These are phyloP conservation scores for Cacatua alba DNA, from an alignment of 2,113 vertebrate species.

Conservation along the genomic window DNA sequence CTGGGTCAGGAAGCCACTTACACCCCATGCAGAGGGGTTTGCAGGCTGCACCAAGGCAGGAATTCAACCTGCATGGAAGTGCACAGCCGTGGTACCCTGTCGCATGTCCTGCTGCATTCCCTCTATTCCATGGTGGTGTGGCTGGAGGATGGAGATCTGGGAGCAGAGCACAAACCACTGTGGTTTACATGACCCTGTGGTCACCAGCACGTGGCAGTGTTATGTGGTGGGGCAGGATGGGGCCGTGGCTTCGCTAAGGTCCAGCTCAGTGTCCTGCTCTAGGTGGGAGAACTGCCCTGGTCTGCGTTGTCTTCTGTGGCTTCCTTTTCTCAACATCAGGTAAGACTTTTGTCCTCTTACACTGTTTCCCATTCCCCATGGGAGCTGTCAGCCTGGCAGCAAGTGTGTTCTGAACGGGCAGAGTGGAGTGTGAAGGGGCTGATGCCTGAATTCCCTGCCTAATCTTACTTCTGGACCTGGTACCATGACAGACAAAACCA, in stretches of 20 bases:
- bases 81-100: neutral
- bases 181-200: neutral
- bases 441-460: neutral
- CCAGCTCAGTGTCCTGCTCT: neutral
- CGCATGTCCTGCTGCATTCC: fast-evolving
- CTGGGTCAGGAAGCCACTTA: neutral
- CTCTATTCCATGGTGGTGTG: neutral
- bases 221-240: neutral
- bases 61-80: neutral
- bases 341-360: neutral
- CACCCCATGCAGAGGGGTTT: fast-evolving
- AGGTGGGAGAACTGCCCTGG: neutral
- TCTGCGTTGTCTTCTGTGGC: neutral
- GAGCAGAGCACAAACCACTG: neutral
- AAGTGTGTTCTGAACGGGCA: fast-evolving
- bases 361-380: neutral
- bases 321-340: neutral
- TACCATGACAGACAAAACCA: neutral
- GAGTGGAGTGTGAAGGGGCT: neutral
- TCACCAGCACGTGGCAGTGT: neutral
- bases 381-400: neutral
- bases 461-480: neutral
- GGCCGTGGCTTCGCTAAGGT: neutral
- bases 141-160: neutral
- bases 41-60: neutral